phyloP scores from a whole-genome alignment of 2,888 invertebrate species.

The Aproaerema taeniolella region DNA sequence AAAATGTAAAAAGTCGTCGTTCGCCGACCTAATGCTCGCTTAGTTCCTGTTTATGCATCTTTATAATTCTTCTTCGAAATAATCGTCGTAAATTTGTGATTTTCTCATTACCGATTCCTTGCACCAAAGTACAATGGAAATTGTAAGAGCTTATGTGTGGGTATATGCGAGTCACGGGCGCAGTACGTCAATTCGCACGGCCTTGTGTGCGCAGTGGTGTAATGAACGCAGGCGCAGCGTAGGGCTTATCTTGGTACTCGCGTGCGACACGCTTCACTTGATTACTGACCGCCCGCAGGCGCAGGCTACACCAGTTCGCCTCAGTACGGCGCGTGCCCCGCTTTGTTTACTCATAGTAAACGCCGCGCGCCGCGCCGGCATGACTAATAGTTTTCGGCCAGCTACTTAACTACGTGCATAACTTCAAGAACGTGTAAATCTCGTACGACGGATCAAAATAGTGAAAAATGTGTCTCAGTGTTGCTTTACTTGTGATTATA shows the following conservation, averaged over 20 bases:
- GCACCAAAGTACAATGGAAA: slow-evolving; percentile 43
- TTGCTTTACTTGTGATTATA: slow-evolving; percentile 42
- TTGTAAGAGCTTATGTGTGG: slow-evolving; percentile 33
- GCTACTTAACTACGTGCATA: no score
- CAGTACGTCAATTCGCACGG: slow-evolving; percentile 49
- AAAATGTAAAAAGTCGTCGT: no score
- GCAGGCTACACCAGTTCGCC: slow-evolving; percentile 22
- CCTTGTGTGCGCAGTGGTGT: slow-evolving; percentile 58
- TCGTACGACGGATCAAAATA: background rate
- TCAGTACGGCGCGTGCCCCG: slow-evolving; percentile 16
- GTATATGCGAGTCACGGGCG: slow-evolving; percentile 61
- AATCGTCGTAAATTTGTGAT: no score
- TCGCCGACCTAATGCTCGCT: no score
- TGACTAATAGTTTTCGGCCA: no score
- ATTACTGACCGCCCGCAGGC: slow-evolving; percentile 40
- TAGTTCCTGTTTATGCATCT: no score
- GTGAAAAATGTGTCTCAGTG: slow-evolving; percentile 42
- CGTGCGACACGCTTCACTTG: slow-evolving; percentile 44
- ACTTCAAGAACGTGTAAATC: no score
- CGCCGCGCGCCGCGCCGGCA: slow-evolving; percentile 45
- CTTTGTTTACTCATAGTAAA: slow-evolving; percentile 51
- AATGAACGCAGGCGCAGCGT: slow-evolving; percentile 25
- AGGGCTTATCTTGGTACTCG: slow-evolving; percentile 58
- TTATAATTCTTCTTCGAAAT: no score
- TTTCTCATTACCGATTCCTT: slow-evolving; percentile 3